Conservation (phyloP, 1,140 invertebrate genomes). For the Drosophila cardini region DNA sequence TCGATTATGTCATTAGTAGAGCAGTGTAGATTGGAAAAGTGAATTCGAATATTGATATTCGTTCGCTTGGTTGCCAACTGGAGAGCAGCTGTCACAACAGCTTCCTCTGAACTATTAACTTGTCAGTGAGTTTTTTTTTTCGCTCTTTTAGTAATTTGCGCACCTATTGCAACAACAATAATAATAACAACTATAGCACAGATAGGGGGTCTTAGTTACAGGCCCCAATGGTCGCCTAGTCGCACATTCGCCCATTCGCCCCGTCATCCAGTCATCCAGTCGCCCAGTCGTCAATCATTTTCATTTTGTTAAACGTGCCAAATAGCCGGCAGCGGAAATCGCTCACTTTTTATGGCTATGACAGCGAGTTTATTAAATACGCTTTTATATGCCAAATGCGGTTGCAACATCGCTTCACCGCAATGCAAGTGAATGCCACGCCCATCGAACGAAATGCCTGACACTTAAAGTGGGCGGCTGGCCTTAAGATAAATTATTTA, state of each 20-base stretch:
- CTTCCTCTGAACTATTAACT: slow-evolving; percentile 65
- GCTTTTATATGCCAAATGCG: slow-evolving; percentile 24
- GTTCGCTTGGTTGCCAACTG: slow-evolving; percentile 3
- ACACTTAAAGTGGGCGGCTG: slow-evolving; percentile 18
- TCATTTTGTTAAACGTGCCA: slow-evolving; percentile 75
- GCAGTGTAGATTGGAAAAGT: slow-evolving; percentile 43
- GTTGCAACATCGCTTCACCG: slow-evolving; percentile 26
- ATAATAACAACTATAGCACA: not conserved
- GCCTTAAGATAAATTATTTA: slow-evolving; percentile 1
- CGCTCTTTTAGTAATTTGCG: slow-evolving; percentile 44
- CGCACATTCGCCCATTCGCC: slow-evolving; percentile 12
- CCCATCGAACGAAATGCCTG: slow-evolving; percentile 9
- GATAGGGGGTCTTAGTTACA: slow-evolving; percentile 17
- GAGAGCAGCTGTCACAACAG: slow-evolving; percentile 45
- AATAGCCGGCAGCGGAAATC: slow-evolving; percentile 73
- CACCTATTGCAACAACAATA: slow-evolving; percentile 48
- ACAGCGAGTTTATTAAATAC: slow-evolving; percentile 40
- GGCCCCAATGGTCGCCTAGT: slow-evolving; percentile 28
- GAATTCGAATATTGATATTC: slow-evolving; percentile 55
- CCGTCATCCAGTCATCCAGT: slow-evolving; percentile 25
- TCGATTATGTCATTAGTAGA: slow-evolving; percentile 66
- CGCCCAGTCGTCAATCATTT: slow-evolving; percentile 69
- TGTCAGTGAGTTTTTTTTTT: slow-evolving; percentile 60
- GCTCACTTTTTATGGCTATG: slow-evolving; percentile 57
- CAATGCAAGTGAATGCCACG: slow-evolving; percentile 7